Percentiles rank a stretch among this genome's conserved stretches.
These are phyloP conservation scores for Asbolus verrucosus DNA, from an alignment of 1,140 invertebrate genomes.

Conservation along the genomic window DNA sequence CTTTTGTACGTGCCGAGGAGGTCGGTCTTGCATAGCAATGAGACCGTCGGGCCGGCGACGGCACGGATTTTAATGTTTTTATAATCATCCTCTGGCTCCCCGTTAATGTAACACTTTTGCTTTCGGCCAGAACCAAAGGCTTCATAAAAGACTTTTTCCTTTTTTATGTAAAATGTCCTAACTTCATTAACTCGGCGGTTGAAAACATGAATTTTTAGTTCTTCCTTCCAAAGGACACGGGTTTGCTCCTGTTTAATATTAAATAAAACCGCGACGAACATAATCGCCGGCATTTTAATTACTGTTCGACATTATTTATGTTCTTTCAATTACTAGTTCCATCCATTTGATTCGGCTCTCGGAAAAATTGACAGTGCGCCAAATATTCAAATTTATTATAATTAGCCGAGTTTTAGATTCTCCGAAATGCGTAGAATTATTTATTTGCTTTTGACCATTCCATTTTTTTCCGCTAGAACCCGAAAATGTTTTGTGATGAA, in stretches of 20 bases:
- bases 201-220: constrained; percentile 43
- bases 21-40: constrained; percentile 54
- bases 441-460: constrained; percentile 5
- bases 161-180: constrained; percentile 54
- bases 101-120: constrained; percentile 57
- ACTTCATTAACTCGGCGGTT: constrained; percentile 54
- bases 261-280: constrained; percentile 17
- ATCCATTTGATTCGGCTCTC: neutral
- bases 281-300: constrained; percentile 25
- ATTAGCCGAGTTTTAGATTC: neutral
- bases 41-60: constrained; percentile 37
- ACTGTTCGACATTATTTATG: neutral
- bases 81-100: constrained; percentile 52
- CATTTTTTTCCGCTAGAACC: neutral
- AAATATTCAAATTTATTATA: neutral
- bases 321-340: neutral
- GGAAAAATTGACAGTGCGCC: neutral
- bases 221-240: constrained; percentile 15
- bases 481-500: constrained; percentile 1
- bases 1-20: constrained; percentile 50
- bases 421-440: neutral
- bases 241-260: constrained; percentile 17
- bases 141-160: constrained; percentile 56
- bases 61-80: constrained; percentile 56
- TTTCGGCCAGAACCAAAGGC: constrained; percentile 53